Percentiles rank a stretch among this genome's conserved stretches.
phyloP scores from a whole-genome alignment of 2,888 invertebrate species.

The Spicauda simplicius region DNA sequence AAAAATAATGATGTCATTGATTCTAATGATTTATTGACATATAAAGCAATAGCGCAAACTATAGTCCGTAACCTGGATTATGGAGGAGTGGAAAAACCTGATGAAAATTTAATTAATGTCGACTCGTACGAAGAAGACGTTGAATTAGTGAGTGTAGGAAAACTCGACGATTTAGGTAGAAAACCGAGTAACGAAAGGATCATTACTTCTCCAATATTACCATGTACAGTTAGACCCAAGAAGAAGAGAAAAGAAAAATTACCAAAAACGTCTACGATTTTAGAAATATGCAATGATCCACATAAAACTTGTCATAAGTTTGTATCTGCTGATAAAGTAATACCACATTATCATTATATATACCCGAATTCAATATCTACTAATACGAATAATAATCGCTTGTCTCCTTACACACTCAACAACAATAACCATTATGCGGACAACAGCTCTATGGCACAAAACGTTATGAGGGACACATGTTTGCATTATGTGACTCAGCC shows the following conservation, averaged over 20 bases:
- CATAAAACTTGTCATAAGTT: slow-evolving; percentile 12
- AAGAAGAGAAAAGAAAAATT: not conserved
- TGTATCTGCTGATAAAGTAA: slow-evolving; percentile 22
- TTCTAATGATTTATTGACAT: not conserved
- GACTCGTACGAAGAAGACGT: not conserved
- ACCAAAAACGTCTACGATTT: not conserved
- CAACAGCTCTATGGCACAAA: not conserved
- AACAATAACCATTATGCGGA: not conserved
- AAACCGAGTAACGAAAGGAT: not conserved
- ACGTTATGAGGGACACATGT: not conserved
- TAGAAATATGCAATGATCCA: not conserved
- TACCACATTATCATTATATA: slow-evolving; percentile 38
- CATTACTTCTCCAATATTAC: slow-evolving; percentile 23
- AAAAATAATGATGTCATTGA: not conserved
- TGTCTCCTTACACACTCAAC: not conserved
- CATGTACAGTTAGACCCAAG: slow-evolving; percentile 5
- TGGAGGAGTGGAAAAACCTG: not conserved
- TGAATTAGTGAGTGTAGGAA: not conserved
- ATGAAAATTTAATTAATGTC: not conserved
- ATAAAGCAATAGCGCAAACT: slow-evolving; percentile 23
- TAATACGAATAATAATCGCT: not conserved
- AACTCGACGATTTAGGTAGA: not conserved
- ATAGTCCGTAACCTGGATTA: slow-evolving; percentile 29
- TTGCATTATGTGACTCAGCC: not conserved
- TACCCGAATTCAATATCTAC: not conserved